phyloP scores from a whole-genome alignment of 1,140 invertebrate genomes.

The Gonatopus flavifemur region DNA sequence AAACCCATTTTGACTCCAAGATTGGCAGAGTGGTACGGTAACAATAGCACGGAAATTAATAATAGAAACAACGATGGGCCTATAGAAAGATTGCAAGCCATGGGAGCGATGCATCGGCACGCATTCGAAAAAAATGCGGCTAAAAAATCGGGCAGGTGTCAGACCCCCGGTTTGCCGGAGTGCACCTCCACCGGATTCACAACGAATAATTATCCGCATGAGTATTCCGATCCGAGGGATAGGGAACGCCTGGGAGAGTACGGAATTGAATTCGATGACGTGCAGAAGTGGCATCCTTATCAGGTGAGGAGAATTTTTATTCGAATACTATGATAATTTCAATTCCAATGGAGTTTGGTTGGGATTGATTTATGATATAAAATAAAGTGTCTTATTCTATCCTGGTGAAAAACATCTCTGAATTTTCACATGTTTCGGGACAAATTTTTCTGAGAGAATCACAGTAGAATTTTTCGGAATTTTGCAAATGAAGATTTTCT shows the following conservation, averaged over 20 bases:
- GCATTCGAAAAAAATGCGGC: constrained; percentile 51
- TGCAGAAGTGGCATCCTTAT: constrained; percentile 57
- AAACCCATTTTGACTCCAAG: constrained; percentile 51
- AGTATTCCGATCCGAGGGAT: too few species aligned
- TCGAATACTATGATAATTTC: too few species aligned
- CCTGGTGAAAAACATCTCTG: too few species aligned
- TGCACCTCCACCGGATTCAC: constrained; percentile 24
- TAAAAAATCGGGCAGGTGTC: constrained; percentile 40
- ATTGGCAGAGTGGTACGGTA: constrained; percentile 29
- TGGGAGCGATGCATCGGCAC: constrained; percentile 48
- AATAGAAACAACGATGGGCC: constrained; percentile 17
- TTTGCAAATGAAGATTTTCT: too few species aligned
- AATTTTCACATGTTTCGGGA: too few species aligned
- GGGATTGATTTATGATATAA: too few species aligned
- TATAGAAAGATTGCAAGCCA: constrained; percentile 38
- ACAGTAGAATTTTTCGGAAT: too few species aligned
- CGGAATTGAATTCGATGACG: constrained; percentile 41
- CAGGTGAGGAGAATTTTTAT: too few species aligned
- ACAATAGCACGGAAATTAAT: constrained; percentile 22
- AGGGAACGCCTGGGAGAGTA: constrained; percentile 33
- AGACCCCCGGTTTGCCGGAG: constrained; percentile 23
- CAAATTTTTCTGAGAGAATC: too few species aligned
- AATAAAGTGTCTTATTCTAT: too few species aligned
- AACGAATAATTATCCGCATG: not conserved
- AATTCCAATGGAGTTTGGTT: too few species aligned